A percentile compares a stretch with the other conserved stretches of the same genome.
These are phyloP conservation scores for Cathartes aura DNA, from an alignment of 2,113 vertebrate species.

Conservation along the genomic window DNA sequence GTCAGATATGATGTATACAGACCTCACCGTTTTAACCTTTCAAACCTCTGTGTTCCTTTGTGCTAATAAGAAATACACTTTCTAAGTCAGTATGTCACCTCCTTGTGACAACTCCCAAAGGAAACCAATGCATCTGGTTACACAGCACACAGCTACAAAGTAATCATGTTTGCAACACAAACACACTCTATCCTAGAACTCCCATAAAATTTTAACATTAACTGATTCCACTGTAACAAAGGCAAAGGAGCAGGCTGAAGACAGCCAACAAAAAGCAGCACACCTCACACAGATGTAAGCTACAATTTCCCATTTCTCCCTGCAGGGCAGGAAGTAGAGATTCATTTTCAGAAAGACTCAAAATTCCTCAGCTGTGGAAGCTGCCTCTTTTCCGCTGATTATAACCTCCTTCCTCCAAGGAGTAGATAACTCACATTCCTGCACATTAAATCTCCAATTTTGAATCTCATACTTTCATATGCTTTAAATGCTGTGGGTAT, in stretches of 20 bases:
- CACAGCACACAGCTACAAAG: not conserved
- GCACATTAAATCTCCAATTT: not conserved
- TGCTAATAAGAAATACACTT: accelerated
- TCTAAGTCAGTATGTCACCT: not conserved
- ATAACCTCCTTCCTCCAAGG: not conserved
- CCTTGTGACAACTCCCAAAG: not conserved
- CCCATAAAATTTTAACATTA: accelerated
- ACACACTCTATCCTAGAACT: not conserved
- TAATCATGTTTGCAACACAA: not conserved
- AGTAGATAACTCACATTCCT: accelerated
- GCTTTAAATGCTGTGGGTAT: not conserved
- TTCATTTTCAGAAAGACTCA: not conserved
- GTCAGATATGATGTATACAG: not conserved
- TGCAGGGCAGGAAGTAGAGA: not conserved
- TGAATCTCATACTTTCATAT: not conserved
- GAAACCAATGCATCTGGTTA: not conserved
- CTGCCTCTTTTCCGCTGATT: not conserved
- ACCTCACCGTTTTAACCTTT: not conserved
- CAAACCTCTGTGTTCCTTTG: accelerated
- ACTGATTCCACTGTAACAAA: not conserved
- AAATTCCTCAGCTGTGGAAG: not conserved
- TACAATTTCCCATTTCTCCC: not conserved
- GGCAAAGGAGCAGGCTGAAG: not conserved
- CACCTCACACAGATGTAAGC: not conserved
- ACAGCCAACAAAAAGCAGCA: not conserved